A percentile compares a stretch with the other conserved stretches of the same genome.
phyloP scores from a whole-genome alignment of 2,113 vertebrate genomes.

The Acanthochromis polyacanthus region DNA sequence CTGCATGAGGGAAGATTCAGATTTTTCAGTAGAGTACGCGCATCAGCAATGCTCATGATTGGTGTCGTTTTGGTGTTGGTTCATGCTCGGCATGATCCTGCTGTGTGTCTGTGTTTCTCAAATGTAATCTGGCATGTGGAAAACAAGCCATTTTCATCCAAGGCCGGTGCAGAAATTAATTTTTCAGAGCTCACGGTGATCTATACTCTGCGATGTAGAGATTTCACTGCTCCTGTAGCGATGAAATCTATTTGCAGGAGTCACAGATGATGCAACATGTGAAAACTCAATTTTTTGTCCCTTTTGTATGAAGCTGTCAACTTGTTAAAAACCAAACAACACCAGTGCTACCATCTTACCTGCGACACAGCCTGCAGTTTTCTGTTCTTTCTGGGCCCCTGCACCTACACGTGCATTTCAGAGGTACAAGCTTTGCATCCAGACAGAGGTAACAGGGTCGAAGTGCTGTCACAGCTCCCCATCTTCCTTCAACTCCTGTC shows the following conservation, averaged over 20 bases:
- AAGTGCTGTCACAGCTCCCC: slow-evolving; percentile 4
- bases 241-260: not conserved
- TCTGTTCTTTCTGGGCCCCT: not conserved
- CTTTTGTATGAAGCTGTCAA: not conserved
- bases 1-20: slow-evolving; percentile 21
- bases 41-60: slow-evolving; percentile 9
- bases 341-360: too few relatives aligned
- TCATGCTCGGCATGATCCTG: too few relatives aligned
- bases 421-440: slow-evolving; percentile 5
- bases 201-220: too few relatives aligned
- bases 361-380: too few relatives aligned
- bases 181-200: too few relatives aligned
- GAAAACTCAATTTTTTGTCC: not conserved
- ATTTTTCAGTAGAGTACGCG: not conserved
- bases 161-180: too few relatives aligned
- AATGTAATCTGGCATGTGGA: not conserved
- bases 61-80: not conserved
- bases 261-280: not conserved
- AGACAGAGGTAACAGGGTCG: not conserved
- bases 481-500: not conserved
- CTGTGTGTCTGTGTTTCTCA: too few relatives aligned
- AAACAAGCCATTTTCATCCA: not conserved
- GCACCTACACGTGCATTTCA: not conserved
- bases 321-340: not conserved
- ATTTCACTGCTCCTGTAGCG: too few relatives aligned